These are phyloP conservation scores for Thinocorus orbignyianus DNA, from an alignment of 2,113 vertebrate genomes.

Conservation along the genomic window DNA sequence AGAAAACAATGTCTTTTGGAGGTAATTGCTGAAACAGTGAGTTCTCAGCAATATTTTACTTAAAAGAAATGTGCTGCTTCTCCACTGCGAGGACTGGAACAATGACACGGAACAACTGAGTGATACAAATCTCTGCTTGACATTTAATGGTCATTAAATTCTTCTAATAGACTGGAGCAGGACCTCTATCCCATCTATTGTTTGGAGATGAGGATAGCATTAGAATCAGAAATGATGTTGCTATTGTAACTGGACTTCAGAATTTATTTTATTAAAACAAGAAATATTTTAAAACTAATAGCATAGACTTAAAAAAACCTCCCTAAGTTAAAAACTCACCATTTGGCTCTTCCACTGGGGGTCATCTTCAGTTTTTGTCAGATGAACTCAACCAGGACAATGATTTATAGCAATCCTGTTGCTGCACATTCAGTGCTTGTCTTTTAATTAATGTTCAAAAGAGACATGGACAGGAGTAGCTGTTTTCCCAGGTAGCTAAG, in stretches of 20 bases:
- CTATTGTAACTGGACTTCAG: background rate
- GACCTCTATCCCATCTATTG: background rate
- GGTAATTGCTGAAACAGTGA: slow-evolving; percentile 81
- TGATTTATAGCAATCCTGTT: background rate
- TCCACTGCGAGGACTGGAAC: background rate
- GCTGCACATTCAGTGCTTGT: background rate
- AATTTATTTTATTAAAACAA: background rate
- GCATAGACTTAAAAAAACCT: background rate
- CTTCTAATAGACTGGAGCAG: background rate
- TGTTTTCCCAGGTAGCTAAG: background rate
- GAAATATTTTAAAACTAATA: background rate
- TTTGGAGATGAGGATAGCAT: background rate
- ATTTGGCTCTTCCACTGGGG: background rate
- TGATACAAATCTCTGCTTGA: slow-evolving; percentile 30
- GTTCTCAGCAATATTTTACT: slow-evolving; percentile 79
- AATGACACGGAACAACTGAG: background rate
- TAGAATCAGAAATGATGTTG: background rate
- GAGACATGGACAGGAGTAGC: background rate
- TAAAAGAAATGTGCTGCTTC: slow-evolving; percentile 63
- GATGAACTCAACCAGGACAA: background rate
- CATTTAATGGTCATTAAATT: slow-evolving; percentile 32
- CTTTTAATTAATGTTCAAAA: background rate
- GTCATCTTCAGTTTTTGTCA: background rate
- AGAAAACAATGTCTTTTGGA: slow-evolving; percentile 81
- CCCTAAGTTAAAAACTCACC: background rate